Conservation (phyloP, 2,797 vertebrate genomes). For the Rhinogobio ventralis region DNA sequence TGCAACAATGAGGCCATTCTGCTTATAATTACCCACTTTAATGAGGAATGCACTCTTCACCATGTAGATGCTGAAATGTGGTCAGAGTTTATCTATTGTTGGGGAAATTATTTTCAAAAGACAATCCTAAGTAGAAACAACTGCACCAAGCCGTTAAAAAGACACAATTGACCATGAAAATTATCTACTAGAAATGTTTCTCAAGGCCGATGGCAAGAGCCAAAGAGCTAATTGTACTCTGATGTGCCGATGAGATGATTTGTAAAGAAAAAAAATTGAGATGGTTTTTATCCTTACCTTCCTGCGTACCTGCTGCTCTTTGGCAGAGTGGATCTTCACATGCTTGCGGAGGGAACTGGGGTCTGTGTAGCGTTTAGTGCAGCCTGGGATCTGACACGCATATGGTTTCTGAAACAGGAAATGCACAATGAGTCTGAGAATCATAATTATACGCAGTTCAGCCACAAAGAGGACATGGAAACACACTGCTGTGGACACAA, state of each 20-base stretch:
- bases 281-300: constrained; percentile 84
- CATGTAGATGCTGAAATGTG: constrained; percentile 73
- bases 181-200: constrained; percentile 42
- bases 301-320: constrained; percentile 95
- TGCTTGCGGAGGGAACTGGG: constrained; percentile 98
- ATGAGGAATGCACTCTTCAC: constrained; percentile 76
- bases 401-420: constrained; percentile 90
- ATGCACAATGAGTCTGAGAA: constrained; percentile 25
- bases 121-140: constrained; percentile 64
- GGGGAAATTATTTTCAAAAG: constrained; percentile 66
- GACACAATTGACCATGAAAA: constrained; percentile 55
- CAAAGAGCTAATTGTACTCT: background rate
- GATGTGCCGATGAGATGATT: background rate
- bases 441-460: constrained; percentile 22
- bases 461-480: constrained; percentile 35
- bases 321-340: constrained; percentile 96
- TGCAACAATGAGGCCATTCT: constrained; percentile 84
- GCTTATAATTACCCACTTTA: constrained; percentile 75
- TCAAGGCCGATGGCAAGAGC: background rate
- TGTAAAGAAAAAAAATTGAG: background rate
- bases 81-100: constrained; percentile 75
- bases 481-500: constrained; percentile 20
- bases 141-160: constrained; percentile 61
- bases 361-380: constrained; percentile 98
- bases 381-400: constrained; percentile 97